Evolutionary conservation across 2,888 invertebrate species (phyloP).

Genomic region (Ctenicera cuprea): DNA sequence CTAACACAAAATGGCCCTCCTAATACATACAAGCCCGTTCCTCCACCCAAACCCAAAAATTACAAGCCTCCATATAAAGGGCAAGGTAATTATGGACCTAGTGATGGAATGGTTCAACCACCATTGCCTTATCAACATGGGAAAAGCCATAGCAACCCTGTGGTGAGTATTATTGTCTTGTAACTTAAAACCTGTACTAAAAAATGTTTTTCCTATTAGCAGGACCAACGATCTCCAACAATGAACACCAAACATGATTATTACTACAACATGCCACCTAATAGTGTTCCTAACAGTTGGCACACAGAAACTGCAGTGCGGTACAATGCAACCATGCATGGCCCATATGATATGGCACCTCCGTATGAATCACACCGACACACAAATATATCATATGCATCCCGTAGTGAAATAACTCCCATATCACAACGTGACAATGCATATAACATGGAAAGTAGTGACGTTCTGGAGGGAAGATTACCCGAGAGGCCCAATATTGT

Average conservation of each 20-base stretch:
- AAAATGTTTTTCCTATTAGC: no score
- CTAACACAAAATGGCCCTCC: conserved; percentile 60
- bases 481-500: conserved; percentile 69
- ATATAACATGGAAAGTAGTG: conserved; percentile 62
- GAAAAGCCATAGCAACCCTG: conserved; percentile 72
- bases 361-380: conserved; percentile 69
- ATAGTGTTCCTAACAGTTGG: conserved; percentile 58
- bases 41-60: conserved; percentile 95
- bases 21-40: conserved; percentile 87
- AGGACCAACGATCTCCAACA: conserved; percentile 67
- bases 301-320: conserved; percentile 65
- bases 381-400: conserved; percentile 71
- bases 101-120: conserved; percentile 65
- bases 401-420: conserved; percentile 70
- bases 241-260: conserved; percentile 68
- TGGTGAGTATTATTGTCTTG: conserved; percentile 63
- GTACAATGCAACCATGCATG: conserved; percentile 66
- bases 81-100: conserved; percentile 62
- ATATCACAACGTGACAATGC: conserved; percentile 65
- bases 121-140: conserved; percentile 69
- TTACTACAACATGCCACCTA: conserved; percentile 66
- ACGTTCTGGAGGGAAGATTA: conserved; percentile 63
- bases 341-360: conserved; percentile 70
- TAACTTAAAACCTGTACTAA: neutral
- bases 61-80: conserved; percentile 83